phyloP scores from a whole-genome alignment of 2,888 invertebrate genomes.

The Dendrolimus pini region DNA sequence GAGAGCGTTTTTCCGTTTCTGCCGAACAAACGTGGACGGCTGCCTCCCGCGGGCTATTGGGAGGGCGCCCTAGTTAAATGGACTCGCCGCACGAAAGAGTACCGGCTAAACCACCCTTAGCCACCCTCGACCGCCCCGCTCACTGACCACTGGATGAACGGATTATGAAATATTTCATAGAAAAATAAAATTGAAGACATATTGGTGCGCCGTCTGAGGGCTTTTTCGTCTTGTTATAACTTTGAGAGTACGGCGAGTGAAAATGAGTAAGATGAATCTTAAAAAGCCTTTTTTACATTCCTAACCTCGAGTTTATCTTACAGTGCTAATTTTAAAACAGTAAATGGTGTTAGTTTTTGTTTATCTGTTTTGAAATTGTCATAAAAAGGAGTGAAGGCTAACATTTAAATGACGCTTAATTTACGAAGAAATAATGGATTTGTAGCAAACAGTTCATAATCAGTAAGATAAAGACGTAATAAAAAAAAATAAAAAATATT shows the following conservation, averaged over 20 bases:
- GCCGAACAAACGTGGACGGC: conserved; percentile 55
- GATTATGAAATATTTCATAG: conserved; percentile 64
- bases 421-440: no score
- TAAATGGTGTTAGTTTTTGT: no score
- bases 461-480: no score
- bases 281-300: background rate
- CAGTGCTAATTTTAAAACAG: no score
- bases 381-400: no score
- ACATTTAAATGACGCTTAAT: no score
- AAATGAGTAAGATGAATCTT: background rate
- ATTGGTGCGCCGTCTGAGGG: conserved; percentile 20
- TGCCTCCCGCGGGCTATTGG: conserved; percentile 17
- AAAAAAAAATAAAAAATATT: no score
- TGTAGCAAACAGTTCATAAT: no score
- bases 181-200: conserved; percentile 42
- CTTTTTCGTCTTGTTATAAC: conserved; percentile 25
- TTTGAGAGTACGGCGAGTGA: conserved; percentile 12
- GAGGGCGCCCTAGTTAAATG: conserved; percentile 36
- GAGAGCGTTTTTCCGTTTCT: conserved; percentile 44
- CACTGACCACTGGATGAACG: conserved; percentile 59
- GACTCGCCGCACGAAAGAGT: conserved; percentile 41
- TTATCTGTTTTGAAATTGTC: no score
- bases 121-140: conserved; percentile 17
- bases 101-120: conserved; percentile 23
- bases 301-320: background rate